phyloP scores from a whole-genome alignment of 37 sponge, comb jelly and placozoan species.

The Petrosia ficiformis region DNA sequence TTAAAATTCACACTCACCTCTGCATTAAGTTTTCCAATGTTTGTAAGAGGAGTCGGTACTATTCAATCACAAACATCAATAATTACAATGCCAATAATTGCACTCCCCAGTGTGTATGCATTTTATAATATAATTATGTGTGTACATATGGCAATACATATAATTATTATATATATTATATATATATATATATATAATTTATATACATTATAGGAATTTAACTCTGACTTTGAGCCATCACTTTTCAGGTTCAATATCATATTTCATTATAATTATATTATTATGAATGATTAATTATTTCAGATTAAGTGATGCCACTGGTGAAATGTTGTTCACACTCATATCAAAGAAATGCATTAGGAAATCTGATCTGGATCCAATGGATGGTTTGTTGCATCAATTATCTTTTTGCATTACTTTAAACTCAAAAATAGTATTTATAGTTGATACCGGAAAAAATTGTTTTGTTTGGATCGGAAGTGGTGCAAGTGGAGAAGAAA shows the following conservation, averaged over 20 bases:
- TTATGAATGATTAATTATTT: background rate
- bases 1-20: too few species aligned
- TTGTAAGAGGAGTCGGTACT: too few species aligned
- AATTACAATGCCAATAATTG: too few species aligned
- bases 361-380: constrained; percentile 41
- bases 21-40: too few species aligned
- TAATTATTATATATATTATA: too few species aligned
- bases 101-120: too few species aligned
- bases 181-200: too few species aligned
- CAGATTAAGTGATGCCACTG: constrained; percentile 83
- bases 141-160: too few species aligned
- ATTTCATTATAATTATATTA: background rate
- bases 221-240: constrained; percentile 21
- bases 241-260: constrained; percentile 24
- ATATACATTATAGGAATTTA: constrained; percentile 5
- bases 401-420: too few species aligned
- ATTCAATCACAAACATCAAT: too few species aligned
- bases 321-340: constrained; percentile 41
- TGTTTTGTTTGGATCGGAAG: constrained; percentile 68
- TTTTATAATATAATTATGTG: too few species aligned
- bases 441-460: constrained; percentile 64
- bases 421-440: constrained; percentile 50
- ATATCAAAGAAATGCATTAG: constrained; percentile 46
- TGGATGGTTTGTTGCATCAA: constrained; percentile 60
- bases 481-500: constrained; percentile 64